Conservation (phyloP, 2,888 invertebrate species). For the Tinea pellionella region DNA sequence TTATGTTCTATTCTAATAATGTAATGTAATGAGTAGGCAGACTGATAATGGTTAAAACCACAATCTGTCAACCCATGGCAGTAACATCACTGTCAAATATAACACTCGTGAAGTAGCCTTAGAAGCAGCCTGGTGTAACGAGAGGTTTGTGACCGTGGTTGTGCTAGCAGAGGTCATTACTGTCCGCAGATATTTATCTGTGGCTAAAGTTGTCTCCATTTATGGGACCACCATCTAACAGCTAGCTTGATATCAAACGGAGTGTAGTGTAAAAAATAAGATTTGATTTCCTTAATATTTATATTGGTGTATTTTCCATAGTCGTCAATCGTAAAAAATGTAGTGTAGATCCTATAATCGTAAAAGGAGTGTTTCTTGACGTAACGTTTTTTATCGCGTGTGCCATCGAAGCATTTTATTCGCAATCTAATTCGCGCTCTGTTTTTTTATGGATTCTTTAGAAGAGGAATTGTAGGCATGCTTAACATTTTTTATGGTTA, state of each 20-base stretch:
- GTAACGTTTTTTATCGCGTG: slow-evolving; percentile 9
- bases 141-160: too few relatives aligned
- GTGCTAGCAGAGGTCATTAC: too few relatives aligned
- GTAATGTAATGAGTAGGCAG: too few relatives aligned
- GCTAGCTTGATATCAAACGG: too few relatives aligned
- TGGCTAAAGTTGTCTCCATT: too few relatives aligned
- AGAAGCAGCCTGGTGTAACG: too few relatives aligned
- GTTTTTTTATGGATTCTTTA: slow-evolving; percentile 2
- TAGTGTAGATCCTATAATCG: background rate
- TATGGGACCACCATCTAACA: too few relatives aligned
- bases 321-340: background rate
- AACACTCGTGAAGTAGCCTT: too few relatives aligned
- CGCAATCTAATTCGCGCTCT: slow-evolving; percentile 2
- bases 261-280: background rate
- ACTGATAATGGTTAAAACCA: too few relatives aligned
- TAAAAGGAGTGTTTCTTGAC: background rate
- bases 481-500: slow-evolving; percentile 4
- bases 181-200: too few relatives aligned
- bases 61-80: too few relatives aligned
- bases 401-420: slow-evolving; percentile 8
- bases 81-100: too few relatives aligned
- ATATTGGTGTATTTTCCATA: background rate
- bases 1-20: background rate
- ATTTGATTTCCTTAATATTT: background rate
- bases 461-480: background rate